Evolutionary conservation across 1,140 invertebrate genomes (phyloP).

Genomic region (Trichonephila clavipes): DNA sequence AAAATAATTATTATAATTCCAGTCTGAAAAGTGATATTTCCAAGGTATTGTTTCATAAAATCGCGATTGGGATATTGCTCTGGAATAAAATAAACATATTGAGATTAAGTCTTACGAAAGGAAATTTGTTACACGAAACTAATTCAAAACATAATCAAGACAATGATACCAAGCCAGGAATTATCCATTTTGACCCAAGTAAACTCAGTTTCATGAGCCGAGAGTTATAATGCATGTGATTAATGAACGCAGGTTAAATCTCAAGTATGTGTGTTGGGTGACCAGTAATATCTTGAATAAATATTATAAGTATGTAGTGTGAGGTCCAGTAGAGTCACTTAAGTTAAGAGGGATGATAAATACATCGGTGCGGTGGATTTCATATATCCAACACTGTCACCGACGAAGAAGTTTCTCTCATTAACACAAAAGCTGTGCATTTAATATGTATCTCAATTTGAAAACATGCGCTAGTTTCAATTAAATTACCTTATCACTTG

Average conservation of each 20-base stretch:
- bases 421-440: background rate
- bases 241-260: conserved; percentile 23
- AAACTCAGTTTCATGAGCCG: conserved; percentile 18
- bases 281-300: conserved; percentile 48
- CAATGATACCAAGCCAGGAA: background rate
- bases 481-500: too few species aligned
- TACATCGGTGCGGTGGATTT: background rate
- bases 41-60: too few species aligned
- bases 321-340: conserved; percentile 36
- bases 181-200: conserved; percentile 18
- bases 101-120: too few species aligned
- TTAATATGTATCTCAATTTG: background rate
- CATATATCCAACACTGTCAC: background rate
- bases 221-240: background rate
- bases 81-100: too few species aligned
- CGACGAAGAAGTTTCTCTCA: background rate
- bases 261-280: conserved; percentile 11
- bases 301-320: background rate
- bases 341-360: conserved; percentile 11
- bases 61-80: too few species aligned
- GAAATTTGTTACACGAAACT: too few species aligned
- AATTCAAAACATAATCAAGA: too few species aligned
- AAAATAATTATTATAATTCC: too few species aligned
- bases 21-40: too few species aligned
- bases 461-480: too few species aligned